Evolutionary conservation across 2,888 invertebrate species (phyloP), one percentile per base, ranked within the genome.

Genomic region (Pherbina coryleti): DNA sequence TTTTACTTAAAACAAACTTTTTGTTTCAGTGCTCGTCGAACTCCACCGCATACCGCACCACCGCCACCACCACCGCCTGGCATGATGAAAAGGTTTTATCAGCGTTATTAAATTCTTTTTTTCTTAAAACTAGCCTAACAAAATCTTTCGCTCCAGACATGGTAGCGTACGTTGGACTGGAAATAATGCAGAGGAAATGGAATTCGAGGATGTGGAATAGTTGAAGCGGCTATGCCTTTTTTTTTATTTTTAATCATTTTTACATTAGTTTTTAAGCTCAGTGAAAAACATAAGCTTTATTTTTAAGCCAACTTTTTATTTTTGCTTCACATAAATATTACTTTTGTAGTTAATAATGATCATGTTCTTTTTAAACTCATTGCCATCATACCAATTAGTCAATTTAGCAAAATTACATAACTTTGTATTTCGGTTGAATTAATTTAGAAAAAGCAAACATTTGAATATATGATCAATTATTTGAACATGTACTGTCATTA

Each of bases 51-150:
- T 75, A 83, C 85, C 55, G 88, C 89, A 28, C 89, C 88, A 37
- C 87, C 89, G 74, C 89, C 88, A 74, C 87, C 87, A 64, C 89
- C 89, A 11, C 87, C 88, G n/a, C 83, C 86, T 82, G 83, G 85
- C 83, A 81, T 84, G 79, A 82, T 82, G 86, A 88, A 87, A 87
- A 88, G 88, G 88, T 88, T 88, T 84, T 86, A 85, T 83, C 84
- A 85, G 87, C 88, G 87, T 85, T 88, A 86, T 86, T 87, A 84
- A 84, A 80, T 70, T 80, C 81, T 70, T 78, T 77, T 78, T 69
- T 31, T 70, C 78, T 53, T 49, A 69, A 44, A 62, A 53, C 67
- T 34, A 14, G 28, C 44, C 22, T 60, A 57, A n/a, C 37, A 49
- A 57, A n/a, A 69, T 81, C 83, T 79, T 77, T 81, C 80, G 80